Conservation (phyloP, 2,888 invertebrate genomes). For the Antitype chi region DNA sequence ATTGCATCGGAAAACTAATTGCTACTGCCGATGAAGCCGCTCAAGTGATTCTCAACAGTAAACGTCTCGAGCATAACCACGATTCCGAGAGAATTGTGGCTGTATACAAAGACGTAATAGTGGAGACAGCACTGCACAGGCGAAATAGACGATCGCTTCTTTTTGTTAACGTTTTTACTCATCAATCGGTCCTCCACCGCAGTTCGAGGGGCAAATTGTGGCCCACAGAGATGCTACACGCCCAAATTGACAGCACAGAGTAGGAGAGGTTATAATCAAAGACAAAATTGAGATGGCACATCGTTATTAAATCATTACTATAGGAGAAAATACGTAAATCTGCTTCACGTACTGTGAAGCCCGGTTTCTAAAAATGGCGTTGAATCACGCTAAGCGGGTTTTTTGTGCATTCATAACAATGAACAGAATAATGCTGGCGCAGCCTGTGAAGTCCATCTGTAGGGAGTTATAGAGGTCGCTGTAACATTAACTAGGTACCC, state of each 20-base stretch:
- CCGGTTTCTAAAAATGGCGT: neutral
- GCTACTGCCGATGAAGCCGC: too few species aligned
- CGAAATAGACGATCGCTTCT: neutral
- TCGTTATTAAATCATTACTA: neutral
- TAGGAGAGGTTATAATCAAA: neutral
- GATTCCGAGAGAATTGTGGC: neutral
- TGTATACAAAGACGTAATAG: neutral
- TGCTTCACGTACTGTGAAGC: neutral
- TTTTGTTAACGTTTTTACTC: neutral
- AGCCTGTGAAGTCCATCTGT: too few species aligned
- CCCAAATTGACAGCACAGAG: too few species aligned
- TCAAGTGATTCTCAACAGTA: neutral
- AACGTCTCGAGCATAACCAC: neutral
- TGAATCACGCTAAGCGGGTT: neutral
- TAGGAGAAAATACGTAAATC: neutral
- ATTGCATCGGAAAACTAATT: neutral
- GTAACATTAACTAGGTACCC: too few species aligned
- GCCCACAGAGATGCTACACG: too few species aligned
- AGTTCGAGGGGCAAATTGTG: neutral
- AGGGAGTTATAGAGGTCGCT: neutral
- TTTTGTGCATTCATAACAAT: neutral
- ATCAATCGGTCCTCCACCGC: neutral
- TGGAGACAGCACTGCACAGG: neutral
- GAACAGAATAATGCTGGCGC: neutral
- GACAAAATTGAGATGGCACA: neutral